Conservation (phyloP, 1,140 invertebrate genomes). For the Anoplolepis gracilipes region DNA sequence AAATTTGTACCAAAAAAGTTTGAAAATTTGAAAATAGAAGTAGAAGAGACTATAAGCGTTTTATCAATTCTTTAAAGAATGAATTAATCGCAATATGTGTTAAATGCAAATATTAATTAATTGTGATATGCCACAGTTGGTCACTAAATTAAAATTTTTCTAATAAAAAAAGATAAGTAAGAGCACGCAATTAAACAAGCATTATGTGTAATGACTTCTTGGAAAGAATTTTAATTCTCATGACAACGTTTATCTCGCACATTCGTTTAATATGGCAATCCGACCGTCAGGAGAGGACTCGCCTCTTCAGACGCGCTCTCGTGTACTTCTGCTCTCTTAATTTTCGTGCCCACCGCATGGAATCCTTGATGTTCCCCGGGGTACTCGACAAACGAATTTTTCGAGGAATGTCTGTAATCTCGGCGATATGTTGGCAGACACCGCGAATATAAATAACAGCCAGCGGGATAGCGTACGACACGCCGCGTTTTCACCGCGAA, state of each 20-base stretch:
- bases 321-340: slow-evolving; percentile 32
- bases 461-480: slow-evolving; percentile 63
- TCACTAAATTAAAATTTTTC: too few species aligned
- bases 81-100: too few species aligned
- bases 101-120: too few species aligned
- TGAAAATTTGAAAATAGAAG: too few species aligned
- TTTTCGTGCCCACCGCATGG: slow-evolving; percentile 21
- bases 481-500: slow-evolving; percentile 69
- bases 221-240: background rate
- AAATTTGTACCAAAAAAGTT: too few species aligned
- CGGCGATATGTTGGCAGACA: slow-evolving; percentile 17
- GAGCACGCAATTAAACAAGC: too few species aligned
- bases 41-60: too few species aligned
- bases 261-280: slow-evolving; percentile 39
- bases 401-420: slow-evolving; percentile 59
- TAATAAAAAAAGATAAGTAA: too few species aligned
- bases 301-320: slow-evolving; percentile 24
- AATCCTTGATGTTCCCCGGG: slow-evolving; percentile 20
- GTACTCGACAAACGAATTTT: slow-evolving; percentile 42
- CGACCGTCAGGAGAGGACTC: background rate
- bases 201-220: background rate
- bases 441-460: slow-evolving; percentile 68
- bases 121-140: too few species aligned
- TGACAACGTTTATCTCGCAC: slow-evolving; percentile 11
- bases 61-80: too few species aligned